Evolutionary conservation across 2,113 vertebrate species (phyloP).

Genomic region (Oophaga pumilio): DNA sequence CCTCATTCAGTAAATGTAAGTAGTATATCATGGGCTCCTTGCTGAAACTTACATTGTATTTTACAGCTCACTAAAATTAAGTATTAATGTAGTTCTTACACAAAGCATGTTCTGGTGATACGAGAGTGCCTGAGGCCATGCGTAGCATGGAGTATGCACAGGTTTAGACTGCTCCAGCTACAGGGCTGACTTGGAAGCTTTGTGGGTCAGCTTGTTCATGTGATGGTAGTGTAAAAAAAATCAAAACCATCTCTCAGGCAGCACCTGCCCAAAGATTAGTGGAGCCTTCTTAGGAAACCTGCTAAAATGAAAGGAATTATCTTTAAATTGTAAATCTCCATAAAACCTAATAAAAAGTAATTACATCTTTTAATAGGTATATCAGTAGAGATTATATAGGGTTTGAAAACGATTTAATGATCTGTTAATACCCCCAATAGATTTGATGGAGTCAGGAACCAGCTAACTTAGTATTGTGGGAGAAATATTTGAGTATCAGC

Average conservation of each 20-base stretch:
- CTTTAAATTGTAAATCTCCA: not conserved
- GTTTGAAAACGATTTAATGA: not conserved
- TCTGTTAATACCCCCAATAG: not conserved
- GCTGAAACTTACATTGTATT: not conserved
- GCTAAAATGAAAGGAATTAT: slow-evolving; percentile 16
- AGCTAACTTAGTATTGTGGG: not conserved
- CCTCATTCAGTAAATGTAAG: not conserved
- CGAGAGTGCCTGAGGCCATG: not conserved
- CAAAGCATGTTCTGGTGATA: not conserved
- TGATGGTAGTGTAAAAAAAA: not conserved
- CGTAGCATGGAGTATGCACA: not conserved
- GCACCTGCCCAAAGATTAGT: slow-evolving; percentile 23
- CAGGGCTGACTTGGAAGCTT: slow-evolving; percentile 15
- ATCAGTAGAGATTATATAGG: not conserved
- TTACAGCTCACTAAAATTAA: not conserved
- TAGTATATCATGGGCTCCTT: not conserved
- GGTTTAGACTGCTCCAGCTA: slow-evolving; percentile 27
- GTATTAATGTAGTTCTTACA: not conserved
- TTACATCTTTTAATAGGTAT: not conserved
- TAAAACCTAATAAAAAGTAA: slow-evolving; percentile 16
- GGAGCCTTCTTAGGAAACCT: too few relatives aligned
- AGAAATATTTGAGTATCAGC: not conserved
- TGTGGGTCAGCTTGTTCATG: not conserved
- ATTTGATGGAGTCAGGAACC: not conserved
- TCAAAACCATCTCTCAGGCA: not conserved